Conservation (phyloP, 2,888 invertebrate species). For the Drosophila meridionalis region DNA sequence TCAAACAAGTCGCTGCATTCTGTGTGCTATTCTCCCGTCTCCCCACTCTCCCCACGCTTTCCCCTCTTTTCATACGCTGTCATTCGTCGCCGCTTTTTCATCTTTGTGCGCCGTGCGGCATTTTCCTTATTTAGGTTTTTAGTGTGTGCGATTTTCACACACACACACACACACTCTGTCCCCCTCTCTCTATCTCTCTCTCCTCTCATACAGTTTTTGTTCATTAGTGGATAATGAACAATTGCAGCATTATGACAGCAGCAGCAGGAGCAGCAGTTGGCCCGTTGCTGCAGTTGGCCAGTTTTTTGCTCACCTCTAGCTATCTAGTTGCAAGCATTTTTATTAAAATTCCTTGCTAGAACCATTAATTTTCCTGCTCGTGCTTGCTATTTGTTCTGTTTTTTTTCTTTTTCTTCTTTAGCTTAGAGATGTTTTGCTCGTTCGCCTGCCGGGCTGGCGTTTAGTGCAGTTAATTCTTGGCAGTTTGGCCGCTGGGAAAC, state of each 20-base stretch:
- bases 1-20: conserved; percentile 55
- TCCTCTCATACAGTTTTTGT: conserved; percentile 72
- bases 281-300: conserved; percentile 64
- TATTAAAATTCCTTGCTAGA: conserved; percentile 77
- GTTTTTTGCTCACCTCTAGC: conserved; percentile 72
- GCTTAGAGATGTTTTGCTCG: conserved; percentile 33
- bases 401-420: conserved; percentile 7
- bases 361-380: conserved; percentile 79
- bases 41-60: neutral
- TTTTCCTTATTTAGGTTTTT: conserved; percentile 78
- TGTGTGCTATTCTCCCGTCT: neutral
- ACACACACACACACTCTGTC: conserved; percentile 24
- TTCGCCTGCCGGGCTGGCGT: conserved; percentile 23
- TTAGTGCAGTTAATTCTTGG: conserved; percentile 64
- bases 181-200: neutral
- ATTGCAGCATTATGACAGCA: conserved; percentile 81
- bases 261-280: conserved; percentile 22
- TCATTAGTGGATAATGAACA: conserved; percentile 84
- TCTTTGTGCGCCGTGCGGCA: conserved; percentile 68
- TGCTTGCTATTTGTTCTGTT: conserved; percentile 17
- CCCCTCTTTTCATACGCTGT: conserved; percentile 51
- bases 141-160: conserved; percentile 71
- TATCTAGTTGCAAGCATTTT: conserved; percentile 78
- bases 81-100: conserved; percentile 70
- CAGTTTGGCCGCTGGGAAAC: conserved; percentile 31